phyloP scores from a whole-genome alignment of 2,113 vertebrate genomes.

The Lonchura striata region DNA sequence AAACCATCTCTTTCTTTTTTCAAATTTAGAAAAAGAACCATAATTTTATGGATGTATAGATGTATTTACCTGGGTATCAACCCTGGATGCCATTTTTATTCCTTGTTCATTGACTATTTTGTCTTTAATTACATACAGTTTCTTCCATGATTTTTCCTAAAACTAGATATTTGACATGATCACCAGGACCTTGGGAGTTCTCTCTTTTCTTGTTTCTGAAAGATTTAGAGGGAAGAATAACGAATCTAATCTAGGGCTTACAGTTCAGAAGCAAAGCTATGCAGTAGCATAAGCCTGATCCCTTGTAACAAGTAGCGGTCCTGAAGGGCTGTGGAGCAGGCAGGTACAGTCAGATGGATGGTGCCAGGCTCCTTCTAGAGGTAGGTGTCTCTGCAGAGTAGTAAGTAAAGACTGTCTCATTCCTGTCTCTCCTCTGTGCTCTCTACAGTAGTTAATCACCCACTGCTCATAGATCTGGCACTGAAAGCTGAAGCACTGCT shows the following conservation, averaged over 20 bases:
- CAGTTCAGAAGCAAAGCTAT: not conserved
- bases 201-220: not conserved
- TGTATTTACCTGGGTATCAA: not conserved
- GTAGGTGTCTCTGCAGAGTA: not conserved
- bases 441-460: not conserved
- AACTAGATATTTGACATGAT: not conserved
- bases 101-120: not conserved
- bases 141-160: not conserved
- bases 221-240: not conserved
- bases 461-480: not conserved
- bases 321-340: not conserved
- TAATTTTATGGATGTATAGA: not conserved
- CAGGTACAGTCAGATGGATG: not conserved
- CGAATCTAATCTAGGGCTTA: not conserved
- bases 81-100: not conserved
- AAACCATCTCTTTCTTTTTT: not conserved
- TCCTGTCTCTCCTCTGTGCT: not conserved
- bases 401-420: not conserved
- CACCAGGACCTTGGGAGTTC: not conserved
- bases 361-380: not conserved
- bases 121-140: not conserved
- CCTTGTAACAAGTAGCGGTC: not conserved
- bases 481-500: not conserved
- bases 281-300: not conserved
- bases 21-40: not conserved